These are phyloP conservation scores for Rhea americana DNA, from an alignment of 2,113 vertebrate genomes.

Conservation along the genomic window DNA sequence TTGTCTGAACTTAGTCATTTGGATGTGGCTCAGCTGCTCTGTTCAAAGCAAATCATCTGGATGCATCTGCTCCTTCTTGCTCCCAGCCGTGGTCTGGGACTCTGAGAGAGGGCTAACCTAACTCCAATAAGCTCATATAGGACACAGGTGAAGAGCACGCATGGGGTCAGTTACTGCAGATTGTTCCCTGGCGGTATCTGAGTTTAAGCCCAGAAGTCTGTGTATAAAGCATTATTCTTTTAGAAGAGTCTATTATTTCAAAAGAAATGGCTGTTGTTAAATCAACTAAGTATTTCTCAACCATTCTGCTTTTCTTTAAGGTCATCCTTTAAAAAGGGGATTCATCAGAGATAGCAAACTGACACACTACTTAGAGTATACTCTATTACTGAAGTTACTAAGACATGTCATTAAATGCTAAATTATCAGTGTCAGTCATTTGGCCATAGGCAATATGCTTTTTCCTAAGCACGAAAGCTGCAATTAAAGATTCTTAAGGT, in stretches of 20 bases:
- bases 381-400: neutral
- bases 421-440: neutral
- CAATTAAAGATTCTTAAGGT: neutral
- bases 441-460: neutral
- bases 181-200: neutral
- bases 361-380: neutral
- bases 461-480: neutral
- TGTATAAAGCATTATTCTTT: neutral
- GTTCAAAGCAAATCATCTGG: neutral
- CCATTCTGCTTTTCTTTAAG: neutral
- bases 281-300: neutral
- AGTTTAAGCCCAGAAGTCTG: neutral
- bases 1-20: neutral
- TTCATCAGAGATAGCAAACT: neutral
- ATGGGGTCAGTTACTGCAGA: fast-evolving
- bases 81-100: neutral
- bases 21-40: neutral
- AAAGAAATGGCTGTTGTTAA: neutral
- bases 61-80: neutral
- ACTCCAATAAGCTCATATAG: fast-evolving
- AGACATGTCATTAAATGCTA: neutral
- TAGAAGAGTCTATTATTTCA: neutral
- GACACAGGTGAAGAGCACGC: neutral
- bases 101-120: neutral
- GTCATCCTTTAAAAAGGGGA: neutral